phyloP scores from a whole-genome alignment of 2,888 invertebrate species.

The Stenurella melanura region DNA sequence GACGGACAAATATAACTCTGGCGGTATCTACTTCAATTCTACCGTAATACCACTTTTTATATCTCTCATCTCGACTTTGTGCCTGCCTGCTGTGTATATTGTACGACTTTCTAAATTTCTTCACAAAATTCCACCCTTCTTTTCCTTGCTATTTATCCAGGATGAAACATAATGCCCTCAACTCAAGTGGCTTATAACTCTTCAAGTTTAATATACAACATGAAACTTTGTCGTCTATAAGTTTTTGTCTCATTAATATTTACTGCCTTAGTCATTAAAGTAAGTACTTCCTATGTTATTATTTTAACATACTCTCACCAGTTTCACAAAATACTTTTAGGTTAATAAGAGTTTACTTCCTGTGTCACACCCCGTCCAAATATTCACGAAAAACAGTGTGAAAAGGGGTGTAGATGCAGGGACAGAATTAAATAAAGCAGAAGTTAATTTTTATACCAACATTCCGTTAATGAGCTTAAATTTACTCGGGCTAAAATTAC shows the following conservation, averaged over 20 bases:
- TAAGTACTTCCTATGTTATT: constrained; percentile 28
- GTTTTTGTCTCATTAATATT: constrained; percentile 47
- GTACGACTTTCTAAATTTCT: constrained; percentile 52
- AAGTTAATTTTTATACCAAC: constrained; percentile 25
- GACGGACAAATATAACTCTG: constrained; percentile 57
- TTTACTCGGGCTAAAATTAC: background rate
- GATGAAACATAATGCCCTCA: constrained; percentile 48
- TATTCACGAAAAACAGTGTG: background rate
- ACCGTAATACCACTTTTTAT: constrained; percentile 54
- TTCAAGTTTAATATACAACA: constrained; percentile 48
- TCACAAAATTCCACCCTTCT: constrained; percentile 48
- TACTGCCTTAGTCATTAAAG: constrained; percentile 39
- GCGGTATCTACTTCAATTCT: constrained; percentile 56
- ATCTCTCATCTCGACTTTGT: constrained; percentile 47
- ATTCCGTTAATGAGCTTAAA: constrained; percentile 24
- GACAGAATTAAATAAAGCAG: constrained; percentile 17
- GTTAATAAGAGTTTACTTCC: constrained; percentile 4
- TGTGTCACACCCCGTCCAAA: background rate
- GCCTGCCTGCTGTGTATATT: constrained; percentile 44
- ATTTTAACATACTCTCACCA: constrained; percentile 18
- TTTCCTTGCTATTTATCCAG: constrained; percentile 51
- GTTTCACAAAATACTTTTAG: background rate
- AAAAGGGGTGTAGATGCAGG: background rate
- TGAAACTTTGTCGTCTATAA: constrained; percentile 45
- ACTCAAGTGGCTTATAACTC: constrained; percentile 50